These are phyloP conservation scores for Bombus sylvicola DNA, from an alignment of 1,140 invertebrate genomes.

Conservation along the genomic window DNA sequence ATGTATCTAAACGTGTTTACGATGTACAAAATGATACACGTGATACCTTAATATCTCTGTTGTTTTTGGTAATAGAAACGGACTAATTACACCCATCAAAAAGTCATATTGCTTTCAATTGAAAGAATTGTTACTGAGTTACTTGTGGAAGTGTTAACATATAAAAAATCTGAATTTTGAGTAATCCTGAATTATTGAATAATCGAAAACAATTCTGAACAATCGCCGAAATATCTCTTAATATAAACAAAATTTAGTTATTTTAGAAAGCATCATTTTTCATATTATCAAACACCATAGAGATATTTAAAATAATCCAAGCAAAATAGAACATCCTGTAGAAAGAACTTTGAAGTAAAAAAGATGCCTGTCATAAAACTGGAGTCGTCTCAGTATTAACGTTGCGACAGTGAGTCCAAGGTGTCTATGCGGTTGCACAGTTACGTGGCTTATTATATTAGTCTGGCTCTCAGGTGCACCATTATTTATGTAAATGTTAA, in stretches of 20 bases:
- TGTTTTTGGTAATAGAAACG: neutral
- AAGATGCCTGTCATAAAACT: neutral
- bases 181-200: neutral
- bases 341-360: neutral
- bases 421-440: slow-evolving; percentile 37
- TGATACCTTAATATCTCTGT: neutral
- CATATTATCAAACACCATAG: neutral
- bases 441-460: slow-evolving; percentile 57
- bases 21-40: neutral
- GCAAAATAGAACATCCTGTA: neutral
- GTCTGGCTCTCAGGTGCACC: slow-evolving; percentile 63
- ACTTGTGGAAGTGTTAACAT: neutral
- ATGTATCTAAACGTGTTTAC: neutral
- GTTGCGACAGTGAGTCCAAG: slow-evolving; percentile 18
- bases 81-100: neutral
- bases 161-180: neutral
- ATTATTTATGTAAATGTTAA: slow-evolving; percentile 54
- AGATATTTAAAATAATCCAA: neutral
- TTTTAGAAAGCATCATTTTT: neutral
- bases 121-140: neutral
- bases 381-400: slow-evolving; percentile 33
- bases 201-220: neutral
- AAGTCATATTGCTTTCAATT: neutral
- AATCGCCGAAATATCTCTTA: neutral
- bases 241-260: neutral